These are phyloP conservation scores for Spea bombifrons DNA, from an alignment of 2,113 vertebrate species.

Conservation along the genomic window DNA sequence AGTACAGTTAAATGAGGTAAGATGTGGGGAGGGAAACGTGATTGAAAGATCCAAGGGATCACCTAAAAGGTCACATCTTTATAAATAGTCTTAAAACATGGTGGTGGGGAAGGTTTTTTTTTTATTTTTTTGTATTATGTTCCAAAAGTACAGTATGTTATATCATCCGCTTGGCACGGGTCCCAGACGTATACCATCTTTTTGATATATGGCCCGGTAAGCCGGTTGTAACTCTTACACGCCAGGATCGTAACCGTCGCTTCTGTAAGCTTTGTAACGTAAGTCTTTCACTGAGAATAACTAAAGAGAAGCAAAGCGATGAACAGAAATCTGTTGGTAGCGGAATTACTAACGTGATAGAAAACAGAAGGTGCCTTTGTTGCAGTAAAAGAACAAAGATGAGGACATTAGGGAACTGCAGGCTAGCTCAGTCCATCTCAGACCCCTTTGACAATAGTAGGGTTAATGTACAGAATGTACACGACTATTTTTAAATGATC, in stretches of 20 bases:
- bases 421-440: too few relatives aligned
- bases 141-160: conserved; percentile 33
- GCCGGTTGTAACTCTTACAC: conserved; percentile 8
- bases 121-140: conserved; percentile 39
- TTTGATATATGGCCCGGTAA: conserved; percentile 25
- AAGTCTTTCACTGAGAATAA: not conserved
- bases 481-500: conserved; percentile 33
- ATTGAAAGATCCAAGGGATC: conserved; percentile 32
- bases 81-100: conserved; percentile 42
- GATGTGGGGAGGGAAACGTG: not conserved
- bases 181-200: conserved; percentile 41
- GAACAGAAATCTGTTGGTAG: not conserved
- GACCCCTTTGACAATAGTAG: not conserved
- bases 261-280: not conserved
- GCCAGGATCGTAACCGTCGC: not conserved
- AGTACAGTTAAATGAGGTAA: conserved; percentile 10
- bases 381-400: not conserved
- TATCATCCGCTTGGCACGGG: conserved; percentile 16
- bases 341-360: not conserved
- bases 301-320: not conserved
- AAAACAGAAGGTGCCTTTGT: conserved; percentile 5
- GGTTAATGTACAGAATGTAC: conserved; percentile 8
- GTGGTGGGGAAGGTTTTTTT: conserved; percentile 21
- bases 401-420: not conserved
- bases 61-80: conserved; percentile 38